phyloP scores from a whole-genome alignment of 2,113 vertebrate genomes.

The Myiozetetes cayanensis region DNA sequence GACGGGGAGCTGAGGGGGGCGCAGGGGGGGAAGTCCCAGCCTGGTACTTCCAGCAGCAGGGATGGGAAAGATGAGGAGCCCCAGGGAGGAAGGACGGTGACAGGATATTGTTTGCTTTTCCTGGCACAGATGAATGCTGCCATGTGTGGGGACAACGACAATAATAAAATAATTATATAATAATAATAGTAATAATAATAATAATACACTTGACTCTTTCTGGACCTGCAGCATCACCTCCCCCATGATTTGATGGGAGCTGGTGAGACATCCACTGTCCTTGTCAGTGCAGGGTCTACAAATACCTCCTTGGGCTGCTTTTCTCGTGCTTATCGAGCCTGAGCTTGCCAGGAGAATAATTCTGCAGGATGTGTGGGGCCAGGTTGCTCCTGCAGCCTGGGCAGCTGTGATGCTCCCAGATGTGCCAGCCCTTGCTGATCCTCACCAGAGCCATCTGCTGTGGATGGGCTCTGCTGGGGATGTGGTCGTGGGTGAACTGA shows the following conservation, averaged over 20 bases:
- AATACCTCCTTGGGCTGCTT: not conserved
- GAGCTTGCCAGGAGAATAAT: not conserved
- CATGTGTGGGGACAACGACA: accelerated
- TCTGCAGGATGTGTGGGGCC: too few species aligned
- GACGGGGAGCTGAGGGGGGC: accelerated
- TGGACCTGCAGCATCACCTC: not conserved
- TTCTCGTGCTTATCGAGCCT: accelerated
- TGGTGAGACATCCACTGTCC: not conserved
- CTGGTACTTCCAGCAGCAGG: not conserved
- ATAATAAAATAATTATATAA: not conserved
- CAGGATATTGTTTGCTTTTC: not conserved
- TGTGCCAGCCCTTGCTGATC: not conserved
- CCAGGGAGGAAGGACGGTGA: not conserved
- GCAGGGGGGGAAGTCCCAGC: not conserved
- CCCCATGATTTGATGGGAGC: not conserved
- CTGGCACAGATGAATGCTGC: not conserved
- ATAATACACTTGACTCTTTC: not conserved
- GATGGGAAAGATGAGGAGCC: not conserved
- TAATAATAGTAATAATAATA: too few species aligned
- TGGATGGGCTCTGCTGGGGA: accelerated
- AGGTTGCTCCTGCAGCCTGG: not conserved
- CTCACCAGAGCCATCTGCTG: accelerated
- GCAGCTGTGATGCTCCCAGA: not conserved
- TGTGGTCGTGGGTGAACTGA: accelerated
- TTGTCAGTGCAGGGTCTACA: not conserved